Conservation (phyloP, 1,140 invertebrate genomes). For the Rhopalosiphum maidis region DNA sequence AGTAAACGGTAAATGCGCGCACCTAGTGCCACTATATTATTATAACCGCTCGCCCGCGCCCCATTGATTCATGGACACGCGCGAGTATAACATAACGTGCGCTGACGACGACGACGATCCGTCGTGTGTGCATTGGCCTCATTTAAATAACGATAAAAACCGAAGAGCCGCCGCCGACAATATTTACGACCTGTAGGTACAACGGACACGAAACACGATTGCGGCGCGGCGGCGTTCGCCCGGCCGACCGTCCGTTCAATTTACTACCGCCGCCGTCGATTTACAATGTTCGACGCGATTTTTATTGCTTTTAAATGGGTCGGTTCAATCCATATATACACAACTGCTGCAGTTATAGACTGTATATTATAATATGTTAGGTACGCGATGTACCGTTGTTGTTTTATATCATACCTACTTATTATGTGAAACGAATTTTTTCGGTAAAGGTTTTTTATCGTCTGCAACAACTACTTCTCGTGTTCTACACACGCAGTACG, state of each 20-base stretch:
- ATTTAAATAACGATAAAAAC: slow-evolving; percentile 36
- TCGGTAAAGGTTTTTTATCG: background rate
- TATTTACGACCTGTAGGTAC: slow-evolving; percentile 16
- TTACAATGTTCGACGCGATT: slow-evolving; percentile 32
- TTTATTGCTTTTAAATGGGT: slow-evolving; percentile 35
- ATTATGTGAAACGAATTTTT: background rate
- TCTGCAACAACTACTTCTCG: background rate
- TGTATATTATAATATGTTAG: background rate
- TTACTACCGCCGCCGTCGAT: slow-evolving; percentile 4
- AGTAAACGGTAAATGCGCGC: background rate
- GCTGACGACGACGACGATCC: background rate
- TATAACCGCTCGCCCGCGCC: background rate
- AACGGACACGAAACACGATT: background rate
- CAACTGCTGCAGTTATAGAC: background rate
- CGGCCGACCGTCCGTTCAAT: slow-evolving; percentile 6
- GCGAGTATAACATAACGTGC: background rate
- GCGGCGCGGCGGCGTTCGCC: background rate
- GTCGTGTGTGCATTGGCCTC: slow-evolving; percentile 39
- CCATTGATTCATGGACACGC: background rate
- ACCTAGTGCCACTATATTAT: background rate
- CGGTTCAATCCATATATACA: background rate
- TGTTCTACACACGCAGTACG: no score
- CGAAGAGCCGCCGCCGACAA: slow-evolving; percentile 6
- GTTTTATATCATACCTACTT: background rate
- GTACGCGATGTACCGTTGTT: background rate